These are phyloP conservation scores for Macaria notata DNA, from an alignment of 2,888 invertebrate genomes.

Conservation along the genomic window DNA sequence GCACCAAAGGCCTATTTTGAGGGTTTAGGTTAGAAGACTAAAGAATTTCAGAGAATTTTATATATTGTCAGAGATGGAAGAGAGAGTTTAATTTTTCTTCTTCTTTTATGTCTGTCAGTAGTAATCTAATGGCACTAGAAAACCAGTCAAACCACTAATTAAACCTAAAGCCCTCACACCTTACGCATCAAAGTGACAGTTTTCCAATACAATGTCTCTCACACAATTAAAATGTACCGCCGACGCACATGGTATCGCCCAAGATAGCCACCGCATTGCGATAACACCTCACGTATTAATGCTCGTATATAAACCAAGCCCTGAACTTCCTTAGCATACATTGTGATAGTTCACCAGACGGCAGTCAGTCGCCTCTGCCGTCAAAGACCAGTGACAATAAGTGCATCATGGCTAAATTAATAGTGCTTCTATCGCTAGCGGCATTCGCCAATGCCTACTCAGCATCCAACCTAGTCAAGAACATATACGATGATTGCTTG, in stretches of 20 bases:
- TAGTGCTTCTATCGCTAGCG: constrained; percentile 66
- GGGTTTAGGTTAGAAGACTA: too few relatives aligned
- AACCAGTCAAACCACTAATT: too few relatives aligned
- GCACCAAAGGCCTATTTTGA: too few relatives aligned
- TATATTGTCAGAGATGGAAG: too few relatives aligned
- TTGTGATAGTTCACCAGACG: constrained; percentile 69
- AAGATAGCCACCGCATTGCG: constrained; percentile 65
- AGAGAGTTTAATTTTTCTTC: too few relatives aligned
- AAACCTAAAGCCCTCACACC: constrained; percentile 20
- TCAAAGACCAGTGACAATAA: constrained; percentile 37
- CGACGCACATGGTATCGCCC: constrained; percentile 50
- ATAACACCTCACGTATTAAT: constrained; percentile 79
- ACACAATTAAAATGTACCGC: constrained; percentile 66
- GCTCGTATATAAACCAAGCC: constrained; percentile 81
- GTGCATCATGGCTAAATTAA: constrained; percentile 71
- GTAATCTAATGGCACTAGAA: too few relatives aligned
- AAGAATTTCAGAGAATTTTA: too few relatives aligned
- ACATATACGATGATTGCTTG: constrained; percentile 86
- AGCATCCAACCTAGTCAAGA: constrained; percentile 84
- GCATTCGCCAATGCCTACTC: constrained; percentile 73
- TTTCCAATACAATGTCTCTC: constrained; percentile 64
- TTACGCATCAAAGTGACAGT: constrained; percentile 59
- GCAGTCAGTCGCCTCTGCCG: constrained; percentile 73
- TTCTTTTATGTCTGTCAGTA: too few relatives aligned
- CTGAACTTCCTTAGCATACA: constrained; percentile 74